phyloP scores from a whole-genome alignment of 1,140 invertebrate species.

The Leptopilina clavipes region DNA sequence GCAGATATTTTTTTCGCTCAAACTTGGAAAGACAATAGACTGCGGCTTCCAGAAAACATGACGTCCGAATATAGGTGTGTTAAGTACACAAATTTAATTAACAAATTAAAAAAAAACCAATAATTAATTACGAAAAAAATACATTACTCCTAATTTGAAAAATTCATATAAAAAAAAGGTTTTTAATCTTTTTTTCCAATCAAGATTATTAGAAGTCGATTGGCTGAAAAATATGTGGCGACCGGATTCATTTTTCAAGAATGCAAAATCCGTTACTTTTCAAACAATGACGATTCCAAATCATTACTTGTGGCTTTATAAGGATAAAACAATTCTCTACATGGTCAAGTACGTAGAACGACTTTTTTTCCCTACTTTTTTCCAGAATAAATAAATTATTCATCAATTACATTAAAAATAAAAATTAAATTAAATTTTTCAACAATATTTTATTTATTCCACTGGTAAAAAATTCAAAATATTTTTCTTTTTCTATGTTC shows the following conservation, averaged over 20 bases:
- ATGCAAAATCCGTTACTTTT: conserved; percentile 93
- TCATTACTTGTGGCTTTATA: conserved; percentile 92
- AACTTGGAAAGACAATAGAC: conserved; percentile 91
- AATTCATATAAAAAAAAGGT: too few species aligned
- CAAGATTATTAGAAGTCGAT: conserved; percentile 87
- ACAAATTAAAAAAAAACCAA: conserved; percentile 17
- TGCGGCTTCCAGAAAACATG: conserved; percentile 93
- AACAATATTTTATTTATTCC: too few species aligned
- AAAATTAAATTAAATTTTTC: too few species aligned
- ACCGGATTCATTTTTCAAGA: conserved; percentile 92
- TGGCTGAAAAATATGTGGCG: conserved; percentile 94
- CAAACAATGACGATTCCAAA: conserved; percentile 96
- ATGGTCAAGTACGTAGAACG: conserved; percentile 84
- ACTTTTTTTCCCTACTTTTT: background rate
- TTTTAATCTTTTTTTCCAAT: background rate
- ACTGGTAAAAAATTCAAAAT: too few species aligned
- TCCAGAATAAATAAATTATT: background rate
- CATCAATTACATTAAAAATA: too few species aligned
- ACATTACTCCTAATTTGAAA: too few species aligned
- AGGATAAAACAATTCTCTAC: conserved; percentile 90
- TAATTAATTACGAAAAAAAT: background rate
- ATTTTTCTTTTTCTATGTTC: too few species aligned
- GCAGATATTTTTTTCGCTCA: conserved; percentile 94
- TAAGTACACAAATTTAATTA: background rate
- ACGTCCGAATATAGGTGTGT: conserved; percentile 87